Conservation (phyloP, 2,113 vertebrate genomes). For the Fulmarus glacialis region DNA sequence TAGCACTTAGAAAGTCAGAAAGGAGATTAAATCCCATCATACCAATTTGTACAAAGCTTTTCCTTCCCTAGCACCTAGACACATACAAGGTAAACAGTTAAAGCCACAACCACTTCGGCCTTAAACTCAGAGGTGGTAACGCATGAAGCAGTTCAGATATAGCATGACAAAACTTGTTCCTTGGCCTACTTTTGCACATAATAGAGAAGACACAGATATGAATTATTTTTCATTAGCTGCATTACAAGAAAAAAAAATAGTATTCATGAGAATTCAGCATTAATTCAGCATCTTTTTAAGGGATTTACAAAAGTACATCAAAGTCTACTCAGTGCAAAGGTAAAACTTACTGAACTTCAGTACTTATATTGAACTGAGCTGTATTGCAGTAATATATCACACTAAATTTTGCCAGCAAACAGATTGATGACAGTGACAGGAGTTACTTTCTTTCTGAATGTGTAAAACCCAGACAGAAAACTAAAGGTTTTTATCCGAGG, state of each 20-base stretch:
- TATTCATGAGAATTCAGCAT: not conserved
- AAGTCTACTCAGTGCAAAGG: not conserved
- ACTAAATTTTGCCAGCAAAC: not conserved
- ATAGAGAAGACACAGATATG: not conserved
- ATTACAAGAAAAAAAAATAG: not conserved
- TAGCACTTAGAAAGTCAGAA: not conserved
- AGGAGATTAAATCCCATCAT: not conserved
- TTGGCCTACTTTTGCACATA: not conserved
- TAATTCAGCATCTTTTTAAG: not conserved
- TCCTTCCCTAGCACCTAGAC: not conserved
- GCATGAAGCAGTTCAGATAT: not conserved
- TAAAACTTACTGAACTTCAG: not conserved
- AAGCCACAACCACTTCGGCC: not conserved
- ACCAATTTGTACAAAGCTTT: not conserved
- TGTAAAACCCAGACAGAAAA: not conserved
- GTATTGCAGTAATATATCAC: not conserved
- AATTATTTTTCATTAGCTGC: not conserved
- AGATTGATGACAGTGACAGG: not conserved
- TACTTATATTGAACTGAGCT: not conserved
- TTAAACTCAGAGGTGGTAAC: not conserved
- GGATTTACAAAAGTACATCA: not conserved
- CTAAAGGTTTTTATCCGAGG: not conserved
- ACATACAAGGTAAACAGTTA: not conserved
- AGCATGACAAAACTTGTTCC: not conserved
- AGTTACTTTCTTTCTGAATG: not conserved